A percentile compares a stretch with the other conserved stretches of the same genome.
Evolutionary conservation across 2,797 vertebrate species (phyloP).

Genomic region (Masticophis lateralis): DNA sequence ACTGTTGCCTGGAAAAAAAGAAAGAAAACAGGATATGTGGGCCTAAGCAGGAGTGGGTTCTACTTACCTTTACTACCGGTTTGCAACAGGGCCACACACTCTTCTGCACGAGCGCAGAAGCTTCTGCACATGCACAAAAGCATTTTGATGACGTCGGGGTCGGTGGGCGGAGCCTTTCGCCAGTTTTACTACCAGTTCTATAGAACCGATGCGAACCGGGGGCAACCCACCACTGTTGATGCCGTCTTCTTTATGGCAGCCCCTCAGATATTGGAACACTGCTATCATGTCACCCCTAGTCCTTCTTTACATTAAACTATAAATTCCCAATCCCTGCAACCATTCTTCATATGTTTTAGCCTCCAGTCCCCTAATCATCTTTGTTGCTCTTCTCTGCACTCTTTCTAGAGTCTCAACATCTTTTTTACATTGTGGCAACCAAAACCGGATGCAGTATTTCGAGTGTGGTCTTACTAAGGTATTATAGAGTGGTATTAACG

Average conservation of each 20-base stretch:
- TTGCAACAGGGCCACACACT: no score
- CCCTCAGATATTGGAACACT: neutral
- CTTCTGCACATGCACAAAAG: no score
- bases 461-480: neutral
- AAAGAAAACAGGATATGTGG: neutral
- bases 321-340: neutral
- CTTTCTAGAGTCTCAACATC: neutral
- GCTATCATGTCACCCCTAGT: neutral
- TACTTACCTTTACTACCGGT: no score
- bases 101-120: no score
- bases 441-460: neutral
- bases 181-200: no score
- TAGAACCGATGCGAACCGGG: no score
- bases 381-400: neutral
- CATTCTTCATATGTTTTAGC: neutral
- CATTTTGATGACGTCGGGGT: no score
- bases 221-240: neutral
- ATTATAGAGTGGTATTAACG: neutral
- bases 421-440: neutral
- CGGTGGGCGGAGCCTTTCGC: no score
- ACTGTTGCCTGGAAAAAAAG: neutral
- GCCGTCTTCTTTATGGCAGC: neutral
- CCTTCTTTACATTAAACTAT: neutral
- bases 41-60: neutral
- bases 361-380: neutral